Conservation (phyloP, 1,140 invertebrate species). For the Drosophila willistoni region DNA sequence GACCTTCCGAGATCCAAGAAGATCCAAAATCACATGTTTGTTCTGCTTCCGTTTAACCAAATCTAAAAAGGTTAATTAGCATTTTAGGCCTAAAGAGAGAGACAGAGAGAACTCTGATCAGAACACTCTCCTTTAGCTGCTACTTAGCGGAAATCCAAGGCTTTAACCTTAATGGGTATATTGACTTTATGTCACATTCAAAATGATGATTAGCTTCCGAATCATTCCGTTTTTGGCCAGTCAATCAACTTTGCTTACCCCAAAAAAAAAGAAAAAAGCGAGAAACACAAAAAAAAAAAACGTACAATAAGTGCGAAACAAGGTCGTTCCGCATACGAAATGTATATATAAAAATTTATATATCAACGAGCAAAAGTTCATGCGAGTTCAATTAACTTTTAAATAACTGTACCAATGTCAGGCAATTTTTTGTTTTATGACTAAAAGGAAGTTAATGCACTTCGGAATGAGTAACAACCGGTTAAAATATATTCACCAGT, state of each 20-base stretch:
- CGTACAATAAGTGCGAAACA: constrained; percentile 35
- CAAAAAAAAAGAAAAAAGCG: neutral
- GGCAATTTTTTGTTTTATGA: constrained; percentile 48
- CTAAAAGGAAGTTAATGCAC: constrained; percentile 75
- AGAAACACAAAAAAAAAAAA: constrained; percentile 2
- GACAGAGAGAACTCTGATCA: no score
- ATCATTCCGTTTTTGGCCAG: constrained; percentile 9
- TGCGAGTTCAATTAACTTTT: constrained; percentile 75
- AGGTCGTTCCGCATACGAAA: constrained; percentile 73
- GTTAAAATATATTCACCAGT: constrained; percentile 42
- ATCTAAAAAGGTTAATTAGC: neutral
- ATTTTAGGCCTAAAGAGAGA: neutral
- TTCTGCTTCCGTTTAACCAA: constrained; percentile 1
- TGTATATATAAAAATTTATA: constrained; percentile 15
- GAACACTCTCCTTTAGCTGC: no score
- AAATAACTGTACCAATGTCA: constrained; percentile 78
- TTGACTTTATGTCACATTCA: constrained; percentile 38
- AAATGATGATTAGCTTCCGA: constrained; percentile 45
- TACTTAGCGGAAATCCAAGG: constrained; percentile 39
- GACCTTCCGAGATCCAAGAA: neutral
- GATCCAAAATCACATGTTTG: neutral
- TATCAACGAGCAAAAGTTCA: constrained; percentile 52
- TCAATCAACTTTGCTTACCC: constrained; percentile 6
- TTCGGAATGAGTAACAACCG: constrained; percentile 56
- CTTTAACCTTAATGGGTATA: constrained; percentile 40